Evolutionary conservation across 2,797 vertebrate species (phyloP).

Genomic region (Mergus octosetaceus): DNA sequence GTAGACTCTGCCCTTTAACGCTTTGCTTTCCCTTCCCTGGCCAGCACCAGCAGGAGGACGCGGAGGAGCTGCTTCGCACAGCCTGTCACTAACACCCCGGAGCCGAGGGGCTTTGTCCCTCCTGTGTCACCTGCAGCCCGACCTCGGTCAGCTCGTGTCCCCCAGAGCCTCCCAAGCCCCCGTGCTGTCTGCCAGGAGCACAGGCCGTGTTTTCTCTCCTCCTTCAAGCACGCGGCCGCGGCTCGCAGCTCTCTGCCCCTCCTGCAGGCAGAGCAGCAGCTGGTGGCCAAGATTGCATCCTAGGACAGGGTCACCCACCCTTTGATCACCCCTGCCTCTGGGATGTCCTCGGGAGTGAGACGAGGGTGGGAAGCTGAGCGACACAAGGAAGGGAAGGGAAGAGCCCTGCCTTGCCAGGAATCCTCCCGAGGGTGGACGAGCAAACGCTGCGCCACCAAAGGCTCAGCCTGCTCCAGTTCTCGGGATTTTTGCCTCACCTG

Average conservation of each 20-base stretch:
- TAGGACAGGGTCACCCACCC: neutral
- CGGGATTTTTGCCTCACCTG: neutral
- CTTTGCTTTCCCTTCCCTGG: neutral
- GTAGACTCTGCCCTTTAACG: neutral
- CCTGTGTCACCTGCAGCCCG: too few relatives aligned
- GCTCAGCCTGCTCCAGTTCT: neutral
- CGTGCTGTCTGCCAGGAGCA: neutral
- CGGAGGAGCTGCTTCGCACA: neutral
- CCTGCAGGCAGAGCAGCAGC: neutral
- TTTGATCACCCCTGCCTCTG: neutral
- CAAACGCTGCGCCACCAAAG: neutral
- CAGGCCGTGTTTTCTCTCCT: neutral
- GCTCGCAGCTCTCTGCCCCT: neutral
- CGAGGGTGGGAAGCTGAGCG: neutral
- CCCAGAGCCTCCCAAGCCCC: neutral
- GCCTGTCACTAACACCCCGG: accelerated
- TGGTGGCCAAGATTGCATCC: accelerated
- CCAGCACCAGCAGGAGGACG: neutral
- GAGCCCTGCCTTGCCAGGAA: neutral
- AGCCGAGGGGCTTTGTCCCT: neutral
- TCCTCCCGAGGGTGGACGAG: neutral
- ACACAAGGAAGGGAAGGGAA: neutral
- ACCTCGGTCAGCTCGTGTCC: neutral
- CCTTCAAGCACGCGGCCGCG: neutral
- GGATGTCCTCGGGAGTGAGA: neutral